Evolutionary conservation across 2,888 invertebrate genomes (phyloP).

Genomic region (Gymnocheta viridis): DNA sequence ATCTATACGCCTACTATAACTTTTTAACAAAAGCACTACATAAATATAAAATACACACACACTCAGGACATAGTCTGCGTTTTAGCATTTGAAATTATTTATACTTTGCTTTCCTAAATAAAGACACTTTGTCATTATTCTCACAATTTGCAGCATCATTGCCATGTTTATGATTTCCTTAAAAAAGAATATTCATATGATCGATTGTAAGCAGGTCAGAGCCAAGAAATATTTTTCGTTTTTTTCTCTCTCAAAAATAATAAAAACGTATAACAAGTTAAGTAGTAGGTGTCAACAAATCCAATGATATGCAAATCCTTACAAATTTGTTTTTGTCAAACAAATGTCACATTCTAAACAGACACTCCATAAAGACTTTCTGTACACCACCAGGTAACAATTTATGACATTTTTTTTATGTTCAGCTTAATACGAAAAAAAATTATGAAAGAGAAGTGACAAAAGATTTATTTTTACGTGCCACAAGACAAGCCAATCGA

Average conservation of each 20-base stretch:
- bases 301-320: constrained; percentile 69
- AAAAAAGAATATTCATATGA: background rate
- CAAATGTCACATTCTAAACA: constrained; percentile 56
- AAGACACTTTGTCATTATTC: constrained; percentile 47
- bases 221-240: background rate
- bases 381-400: constrained; percentile 27
- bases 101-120: constrained; percentile 27
- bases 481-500: constrained; percentile 64
- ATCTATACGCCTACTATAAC: constrained; percentile 17
- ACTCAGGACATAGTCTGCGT: background rate
- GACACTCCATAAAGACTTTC: constrained; percentile 1
- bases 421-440: constrained; percentile 3
- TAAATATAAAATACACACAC: background rate
- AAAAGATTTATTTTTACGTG: constrained; percentile 62
- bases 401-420: constrained; percentile 13
- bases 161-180: constrained; percentile 22
- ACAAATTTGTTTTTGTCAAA: constrained; percentile 66
- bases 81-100: constrained; percentile 36
- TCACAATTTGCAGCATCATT: constrained; percentile 18
- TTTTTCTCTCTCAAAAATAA: background rate
- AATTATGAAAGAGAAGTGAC: constrained; percentile 47
- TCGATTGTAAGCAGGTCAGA: background rate
- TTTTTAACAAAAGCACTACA: constrained; percentile 3
- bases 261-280: constrained; percentile 25
- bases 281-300: constrained; percentile 56